Evolutionary conservation across 2,113 vertebrate species (phyloP), one percentile per base, ranked within the genome.

Genomic region (Aramus guarauna): DNA sequence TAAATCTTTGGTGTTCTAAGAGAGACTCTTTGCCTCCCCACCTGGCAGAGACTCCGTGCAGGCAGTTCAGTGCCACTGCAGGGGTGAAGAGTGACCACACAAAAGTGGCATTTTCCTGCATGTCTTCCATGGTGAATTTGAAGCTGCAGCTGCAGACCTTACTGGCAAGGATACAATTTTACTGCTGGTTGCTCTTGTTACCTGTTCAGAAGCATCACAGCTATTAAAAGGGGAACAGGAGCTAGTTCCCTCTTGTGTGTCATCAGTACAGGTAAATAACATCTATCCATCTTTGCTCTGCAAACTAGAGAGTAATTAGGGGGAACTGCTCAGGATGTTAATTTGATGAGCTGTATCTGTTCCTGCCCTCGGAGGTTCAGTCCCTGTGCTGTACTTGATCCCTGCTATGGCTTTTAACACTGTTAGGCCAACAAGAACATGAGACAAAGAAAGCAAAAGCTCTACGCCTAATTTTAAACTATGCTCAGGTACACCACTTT

Each of bases 311-410:
- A 73, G 81, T 92, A 79, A 91, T 91, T 79, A 92, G 22, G 23
- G n/a, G 52, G 15, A 91, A 39, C 45, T 41, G 29, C 66, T 76
- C n/a, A 72, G 39, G 72, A 14, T 2, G 0, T 85, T 32, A 55
- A 13, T 7, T 27, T 83, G 74, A 66, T 2, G 9, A 85, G 48
- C 36, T 93, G 64, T 64, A 56, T 5, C 56, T 43, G 26, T 12
- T 45, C 36, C 59, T 87, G 6, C 50, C 43, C 60, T 67, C 17
- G 2, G 17, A 72, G 64, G n/a, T 68, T 83, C 68, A 63, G 29
- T 60, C 52, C 29, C 41, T 0, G 0, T 13, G 8, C 13, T 36
- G 9, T 36, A 48, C 73, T 72, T 0, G 0, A 0, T 15, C 34
- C 43, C 75, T 73, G 22, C 9, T 2, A 34, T 6, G 14, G 43